These are phyloP conservation scores for Sinella curviseta DNA, from an alignment of 1,140 invertebrate genomes.

Conservation along the genomic window DNA sequence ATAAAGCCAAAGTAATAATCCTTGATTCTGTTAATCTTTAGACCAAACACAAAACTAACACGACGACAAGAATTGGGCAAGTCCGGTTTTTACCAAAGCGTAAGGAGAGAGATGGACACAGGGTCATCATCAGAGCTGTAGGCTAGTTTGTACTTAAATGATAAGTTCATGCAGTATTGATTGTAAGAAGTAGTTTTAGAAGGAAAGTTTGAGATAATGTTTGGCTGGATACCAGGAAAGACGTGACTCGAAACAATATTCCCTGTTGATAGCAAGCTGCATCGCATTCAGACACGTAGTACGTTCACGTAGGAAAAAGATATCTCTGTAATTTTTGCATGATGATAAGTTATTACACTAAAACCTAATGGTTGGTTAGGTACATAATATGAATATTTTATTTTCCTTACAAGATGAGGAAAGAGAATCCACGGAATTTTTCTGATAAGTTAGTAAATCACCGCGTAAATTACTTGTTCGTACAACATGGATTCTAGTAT, in stretches of 20 bases:
- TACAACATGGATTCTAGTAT: no score
- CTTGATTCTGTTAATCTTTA: not conserved
- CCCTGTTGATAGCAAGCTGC: not conserved
- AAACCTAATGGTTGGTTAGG: not conserved
- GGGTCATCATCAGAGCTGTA: conserved; percentile 24
- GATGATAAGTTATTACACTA: not conserved
- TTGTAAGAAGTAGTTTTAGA: not conserved
- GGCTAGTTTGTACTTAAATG: conserved; percentile 21
- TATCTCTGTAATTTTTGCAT: not conserved
- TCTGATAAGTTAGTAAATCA: not conserved
- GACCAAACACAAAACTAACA: not conserved
- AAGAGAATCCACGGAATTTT: not conserved
- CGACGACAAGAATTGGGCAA: conserved; percentile 14
- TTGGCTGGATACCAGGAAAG: not conserved
- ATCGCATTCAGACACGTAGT: not conserved
- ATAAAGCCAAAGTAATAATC: not conserved
- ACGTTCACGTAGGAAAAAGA: not conserved
- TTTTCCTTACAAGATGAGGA: not conserved
- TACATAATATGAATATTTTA: not conserved
- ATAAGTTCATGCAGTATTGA: conserved; percentile 4
- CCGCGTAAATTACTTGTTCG: no score
- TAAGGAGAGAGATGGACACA: not conserved
- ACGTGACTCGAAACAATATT: conserved; percentile 15
- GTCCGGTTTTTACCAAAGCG: not conserved
- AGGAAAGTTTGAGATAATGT: not conserved